Base-by-base conservation (phyloP, 2,888 invertebrate genomes). In the Agrochola lota region DNA sequence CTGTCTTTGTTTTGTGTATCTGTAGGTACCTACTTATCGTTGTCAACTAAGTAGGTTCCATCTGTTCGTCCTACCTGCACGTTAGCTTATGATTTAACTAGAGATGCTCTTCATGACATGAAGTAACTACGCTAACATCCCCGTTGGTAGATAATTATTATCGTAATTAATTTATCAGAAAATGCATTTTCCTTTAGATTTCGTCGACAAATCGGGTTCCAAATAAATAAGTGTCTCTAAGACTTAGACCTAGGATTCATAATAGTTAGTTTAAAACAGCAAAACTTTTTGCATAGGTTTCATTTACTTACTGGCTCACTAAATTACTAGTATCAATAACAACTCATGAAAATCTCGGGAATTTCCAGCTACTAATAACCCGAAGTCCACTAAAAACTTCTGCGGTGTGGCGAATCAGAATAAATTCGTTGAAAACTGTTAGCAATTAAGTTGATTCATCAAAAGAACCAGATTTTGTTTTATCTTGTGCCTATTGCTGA, bases 371-470 rank as follows among this genome's bases (percentile, higher is more conserved):
- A n/a, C 43, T 40, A 23, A 55, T 66, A 55, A 64, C 15, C 55
- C 23, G 0, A 15, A 49, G 55, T 43, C 17, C 23, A 5, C 64
- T 60, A 70, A 81, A 81, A 79, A 59, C n/a, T 17, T 30, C 26
- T 73, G 78, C 40, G 72, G 64, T 72, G 64, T 70, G 30, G 4
- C 30, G 49, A 78, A 78, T 81, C 57, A 70, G 66, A 78, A 57
- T 57, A 35, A 70, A 62, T 83, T 81, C 73, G 60, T 70, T 69
- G 69, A 83, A 83, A 67, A 57, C 40, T 8, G 59, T 71, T 78
- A 70, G 60, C 64, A 40, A 66, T 62, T 66, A 15, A 17, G 68
- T 74, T 81, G 76, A 81, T 49, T 80, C 81, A 76, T 46, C 67
- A 30, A 40, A 55, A 79, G 5, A 35, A 15, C 17, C 52, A 43